phyloP scores from a whole-genome alignment of 1,140 invertebrate species.

The Melanaphis sacchari region DNA sequence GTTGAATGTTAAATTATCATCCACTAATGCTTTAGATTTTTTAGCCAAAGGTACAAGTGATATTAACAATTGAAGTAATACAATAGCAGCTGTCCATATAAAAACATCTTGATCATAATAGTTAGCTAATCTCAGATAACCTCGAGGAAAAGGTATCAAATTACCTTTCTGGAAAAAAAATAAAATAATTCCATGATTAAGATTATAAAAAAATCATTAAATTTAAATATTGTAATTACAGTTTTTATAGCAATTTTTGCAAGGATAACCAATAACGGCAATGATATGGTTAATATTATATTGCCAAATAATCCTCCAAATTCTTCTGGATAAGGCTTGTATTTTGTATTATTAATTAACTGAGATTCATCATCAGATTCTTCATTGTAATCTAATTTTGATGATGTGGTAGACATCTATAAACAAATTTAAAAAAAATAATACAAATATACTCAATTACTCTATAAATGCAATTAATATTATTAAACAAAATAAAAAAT shows the following conservation, averaged over 20 bases:
- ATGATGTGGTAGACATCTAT: neutral
- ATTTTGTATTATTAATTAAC: neutral
- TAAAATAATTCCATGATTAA: neutral
- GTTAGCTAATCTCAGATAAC: slow-evolving; percentile 29
- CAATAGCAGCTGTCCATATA: neutral
- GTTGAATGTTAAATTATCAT: neutral
- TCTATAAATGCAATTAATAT: neutral
- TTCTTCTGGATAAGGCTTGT: neutral
- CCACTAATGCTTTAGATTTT: neutral
- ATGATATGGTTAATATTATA: neutral
- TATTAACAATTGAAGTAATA: slow-evolving; percentile 4
- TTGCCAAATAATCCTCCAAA: slow-evolving; percentile 31
- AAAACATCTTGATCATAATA: slow-evolving; percentile 46
- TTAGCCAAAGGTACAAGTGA: slow-evolving; percentile 19
- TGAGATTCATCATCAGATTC: neutral
- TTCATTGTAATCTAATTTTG: neutral
- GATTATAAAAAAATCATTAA: neutral
- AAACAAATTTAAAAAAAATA: neutral
- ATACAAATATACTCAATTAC: neutral
- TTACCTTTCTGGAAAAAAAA: slow-evolving; percentile 34
- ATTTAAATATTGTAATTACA: neutral
- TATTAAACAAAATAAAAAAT: neutral
- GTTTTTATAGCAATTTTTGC: slow-evolving; percentile 33
- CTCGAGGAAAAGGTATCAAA: slow-evolving; percentile 48
- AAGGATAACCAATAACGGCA: neutral